These are phyloP conservation scores for Delichon dasypus DNA, from an alignment of 2,797 vertebrate genomes.

Conservation along the genomic window DNA sequence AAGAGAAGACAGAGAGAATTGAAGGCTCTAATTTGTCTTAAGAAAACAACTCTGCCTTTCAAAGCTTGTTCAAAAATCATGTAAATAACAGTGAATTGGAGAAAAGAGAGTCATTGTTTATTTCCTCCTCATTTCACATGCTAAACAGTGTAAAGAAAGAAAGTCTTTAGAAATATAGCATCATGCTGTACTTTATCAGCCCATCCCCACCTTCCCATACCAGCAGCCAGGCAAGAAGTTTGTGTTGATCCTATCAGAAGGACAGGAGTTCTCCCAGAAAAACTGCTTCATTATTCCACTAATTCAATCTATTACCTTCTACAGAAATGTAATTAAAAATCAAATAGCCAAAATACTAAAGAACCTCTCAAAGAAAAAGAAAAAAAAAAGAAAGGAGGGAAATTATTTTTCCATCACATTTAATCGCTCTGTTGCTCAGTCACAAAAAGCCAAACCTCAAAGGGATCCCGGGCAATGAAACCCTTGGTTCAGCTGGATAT, in stretches of 20 bases:
- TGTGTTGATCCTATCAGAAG: background rate
- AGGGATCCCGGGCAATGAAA: background rate
- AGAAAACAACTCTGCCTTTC: constrained; percentile 30
- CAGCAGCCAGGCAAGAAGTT: background rate
- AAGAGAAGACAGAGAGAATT: background rate
- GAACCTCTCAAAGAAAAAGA: background rate
- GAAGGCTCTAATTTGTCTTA: constrained; percentile 17
- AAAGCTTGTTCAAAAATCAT: background rate
- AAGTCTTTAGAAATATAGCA: background rate
- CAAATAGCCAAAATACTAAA: background rate
- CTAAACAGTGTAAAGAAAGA: background rate
- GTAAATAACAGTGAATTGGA: background rate
- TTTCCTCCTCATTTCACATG: background rate
- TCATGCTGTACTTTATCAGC: background rate
- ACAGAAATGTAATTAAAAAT: background rate
- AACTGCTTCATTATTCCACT: background rate
- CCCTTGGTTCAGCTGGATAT: background rate
- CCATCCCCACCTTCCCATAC: background rate
- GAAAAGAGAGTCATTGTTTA: background rate
- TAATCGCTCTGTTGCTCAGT: background rate
- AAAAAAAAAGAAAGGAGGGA: background rate
- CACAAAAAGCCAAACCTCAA: background rate
- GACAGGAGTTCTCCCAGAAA: background rate
- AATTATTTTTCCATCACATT: background rate
- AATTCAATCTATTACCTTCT: background rate